Evolutionary conservation across 2,888 invertebrate genomes (phyloP).

Genomic region (Platycnemis pennipes): DNA sequence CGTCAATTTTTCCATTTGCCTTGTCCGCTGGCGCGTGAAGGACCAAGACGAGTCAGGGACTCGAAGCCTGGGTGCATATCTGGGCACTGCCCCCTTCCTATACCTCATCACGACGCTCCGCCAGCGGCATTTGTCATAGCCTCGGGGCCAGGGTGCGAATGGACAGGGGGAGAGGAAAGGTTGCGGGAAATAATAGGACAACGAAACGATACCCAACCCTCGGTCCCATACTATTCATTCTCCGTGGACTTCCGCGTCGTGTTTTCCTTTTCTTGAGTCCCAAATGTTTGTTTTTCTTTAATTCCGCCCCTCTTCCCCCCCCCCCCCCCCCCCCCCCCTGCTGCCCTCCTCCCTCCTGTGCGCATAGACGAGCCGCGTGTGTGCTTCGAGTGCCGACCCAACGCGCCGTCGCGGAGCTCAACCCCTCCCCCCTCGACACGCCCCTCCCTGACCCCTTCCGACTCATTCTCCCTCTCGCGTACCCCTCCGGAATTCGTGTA

Average conservation of each 20-base stretch:
- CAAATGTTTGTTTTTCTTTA: neutral
- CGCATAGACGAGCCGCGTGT: neutral
- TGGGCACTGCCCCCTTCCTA: too few relatives aligned
- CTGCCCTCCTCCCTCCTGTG: neutral
- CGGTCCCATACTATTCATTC: neutral
- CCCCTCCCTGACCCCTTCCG: neutral
- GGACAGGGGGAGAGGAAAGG: neutral
- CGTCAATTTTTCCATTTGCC: too few relatives aligned
- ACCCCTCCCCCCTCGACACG: neutral
- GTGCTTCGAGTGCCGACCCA: conserved; percentile 4
- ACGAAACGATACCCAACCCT: neutral
- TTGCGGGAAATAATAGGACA: neutral
- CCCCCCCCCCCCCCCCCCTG: neutral
- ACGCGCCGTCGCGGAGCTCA: conserved; percentile 24
- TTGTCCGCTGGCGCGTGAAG: too few relatives aligned
- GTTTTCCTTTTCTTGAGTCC: neutral
- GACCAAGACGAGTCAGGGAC: too few relatives aligned
- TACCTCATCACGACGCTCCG: too few relatives aligned
- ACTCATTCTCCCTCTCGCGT: neutral
- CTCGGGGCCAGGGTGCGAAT: too few relatives aligned
- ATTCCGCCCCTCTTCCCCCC: neutral
- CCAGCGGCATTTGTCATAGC: too few relatives aligned
- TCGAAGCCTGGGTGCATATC: too few relatives aligned
- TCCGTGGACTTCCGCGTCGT: neutral
- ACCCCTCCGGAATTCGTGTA: conserved; percentile 28